Evolutionary conservation across 2,888 invertebrate genomes (phyloP).

Genomic region (Hololepta plana): DNA sequence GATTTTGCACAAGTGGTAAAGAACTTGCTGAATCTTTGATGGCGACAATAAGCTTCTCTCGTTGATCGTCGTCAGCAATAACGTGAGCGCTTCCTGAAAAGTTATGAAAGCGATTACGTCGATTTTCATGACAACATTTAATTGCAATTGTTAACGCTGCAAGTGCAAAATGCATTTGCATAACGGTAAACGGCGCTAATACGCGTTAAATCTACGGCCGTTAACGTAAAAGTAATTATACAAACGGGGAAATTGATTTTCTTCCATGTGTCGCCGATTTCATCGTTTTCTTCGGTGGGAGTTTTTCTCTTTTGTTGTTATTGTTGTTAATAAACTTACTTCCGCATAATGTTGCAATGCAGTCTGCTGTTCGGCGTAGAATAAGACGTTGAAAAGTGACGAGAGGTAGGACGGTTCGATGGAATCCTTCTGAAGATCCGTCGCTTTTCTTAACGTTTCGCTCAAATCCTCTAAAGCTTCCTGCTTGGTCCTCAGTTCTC

Average conservation of each 20-base stretch:
- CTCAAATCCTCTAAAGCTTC: conserved; percentile 40
- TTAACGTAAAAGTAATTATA: conserved; percentile 1
- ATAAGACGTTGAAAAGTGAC: conserved; percentile 40
- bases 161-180: no score
- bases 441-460: conserved; percentile 32
- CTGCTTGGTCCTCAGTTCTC: conserved; percentile 36
- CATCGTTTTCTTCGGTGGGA: no score
- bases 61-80: conserved; percentile 17
- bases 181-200: no score
- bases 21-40: conserved; percentile 25
- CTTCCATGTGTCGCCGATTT: background rate
- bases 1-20: conserved; percentile 27
- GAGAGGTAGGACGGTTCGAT: no score
- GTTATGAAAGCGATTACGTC: conserved; percentile 1
- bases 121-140: conserved; percentile 6
- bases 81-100: conserved; percentile 17
- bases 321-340: no score
- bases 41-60: no score
- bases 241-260: background rate
- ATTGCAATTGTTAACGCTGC: no score
- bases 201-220: background rate
- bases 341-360: conserved; percentile 15
- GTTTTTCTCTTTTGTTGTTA: no score
- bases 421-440: conserved; percentile 30
- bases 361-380: conserved; percentile 41